These are phyloP conservation scores for Hyalella azteca DNA, from an alignment of 2,888 invertebrate species.

Conservation along the genomic window DNA sequence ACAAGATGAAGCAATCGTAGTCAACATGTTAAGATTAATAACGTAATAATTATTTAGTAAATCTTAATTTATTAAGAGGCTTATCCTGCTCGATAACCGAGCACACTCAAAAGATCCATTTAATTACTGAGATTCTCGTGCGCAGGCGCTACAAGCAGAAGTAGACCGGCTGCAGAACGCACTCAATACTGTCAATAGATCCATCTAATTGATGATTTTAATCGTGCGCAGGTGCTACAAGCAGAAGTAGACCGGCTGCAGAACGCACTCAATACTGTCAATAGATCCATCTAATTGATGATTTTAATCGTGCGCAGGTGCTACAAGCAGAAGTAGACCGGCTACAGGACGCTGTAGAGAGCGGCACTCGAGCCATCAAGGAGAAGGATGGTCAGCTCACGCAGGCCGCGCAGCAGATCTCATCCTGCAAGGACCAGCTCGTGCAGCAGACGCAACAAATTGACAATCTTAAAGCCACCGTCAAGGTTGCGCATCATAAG, in stretches of 20 bases:
- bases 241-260: slow-evolving; percentile 56
- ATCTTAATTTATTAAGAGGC: too few species aligned
- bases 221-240: slow-evolving; percentile 54
- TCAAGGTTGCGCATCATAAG: too few species aligned
- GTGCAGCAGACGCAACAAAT: slow-evolving; percentile 45
- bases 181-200: too few species aligned
- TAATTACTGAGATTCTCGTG: too few species aligned
- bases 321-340: slow-evolving; percentile 56
- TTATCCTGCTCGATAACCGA: too few species aligned
- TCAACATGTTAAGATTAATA: too few species aligned
- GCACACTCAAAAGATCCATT: too few species aligned
- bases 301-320: slow-evolving; percentile 37
- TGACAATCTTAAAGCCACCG: slow-evolving; percentile 37
- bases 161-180: slow-evolving; percentile 56
- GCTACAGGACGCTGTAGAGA: slow-evolving; percentile 55
- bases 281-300: too few species aligned
- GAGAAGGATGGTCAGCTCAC: slow-evolving; percentile 53
- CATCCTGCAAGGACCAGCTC: slow-evolving; percentile 46
- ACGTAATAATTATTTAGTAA: too few species aligned
- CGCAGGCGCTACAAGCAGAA: slow-evolving; percentile 55
- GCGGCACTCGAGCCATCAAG: slow-evolving; percentile 43
- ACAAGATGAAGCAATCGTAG: too few species aligned
- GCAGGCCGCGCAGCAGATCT: slow-evolving; percentile 50
- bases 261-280: too few species aligned
- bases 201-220: too few species aligned